Evolutionary conservation across 2,113 vertebrate genomes (phyloP), one percentile per base, ranked within the genome.

Genomic region (Corythornis cristatus): DNA sequence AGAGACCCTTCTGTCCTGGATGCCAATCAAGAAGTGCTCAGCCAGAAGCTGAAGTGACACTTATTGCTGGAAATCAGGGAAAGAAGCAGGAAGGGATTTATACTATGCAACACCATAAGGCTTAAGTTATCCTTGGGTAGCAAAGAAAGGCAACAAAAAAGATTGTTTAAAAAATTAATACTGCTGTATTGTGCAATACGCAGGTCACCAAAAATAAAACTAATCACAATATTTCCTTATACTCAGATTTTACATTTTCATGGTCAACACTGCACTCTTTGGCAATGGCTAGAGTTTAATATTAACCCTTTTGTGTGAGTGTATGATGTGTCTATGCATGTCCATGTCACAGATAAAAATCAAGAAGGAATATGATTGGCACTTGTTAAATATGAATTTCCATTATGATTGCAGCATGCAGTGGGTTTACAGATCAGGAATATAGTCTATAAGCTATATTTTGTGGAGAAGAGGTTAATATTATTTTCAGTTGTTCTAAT

Each of bases 11-110:
- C 95, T 83, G 71, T 92, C 87, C 81, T 87, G 75, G 81, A 60
- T 74, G 67, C 62, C 89, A 94, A 83, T 95, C 94, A 86, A 86
- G 48, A 6, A 66, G 46, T 89, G 75, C 88, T 91, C 93, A 87
- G 60, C 33, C 89, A 95, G 89, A 64, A 85, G 43, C 60, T 95
- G 78, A 93, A 96, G 93, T 85, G 81, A 93, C 67, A 85, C 89
- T 88, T 93, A 78, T 94, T 79, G 66, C 60, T 91, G 46, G 51
- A 92, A 95, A 93, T 94, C 56, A 92, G 46, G 25, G 50, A 73
- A 89, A 93, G 70, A 83, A 86, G 48, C 61, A 84, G 56, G 35
- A 79, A 88, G 33, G 80, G 45, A 68, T 94, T 91, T 96, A 72
- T 79, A 50, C 86, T 76, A 84, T 66, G 54, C 48, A 95, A 77